Evolutionary conservation across 2,113 vertebrate species (phyloP), one percentile per base, ranked within the genome.

Genomic region (Euleptes europaea): DNA sequence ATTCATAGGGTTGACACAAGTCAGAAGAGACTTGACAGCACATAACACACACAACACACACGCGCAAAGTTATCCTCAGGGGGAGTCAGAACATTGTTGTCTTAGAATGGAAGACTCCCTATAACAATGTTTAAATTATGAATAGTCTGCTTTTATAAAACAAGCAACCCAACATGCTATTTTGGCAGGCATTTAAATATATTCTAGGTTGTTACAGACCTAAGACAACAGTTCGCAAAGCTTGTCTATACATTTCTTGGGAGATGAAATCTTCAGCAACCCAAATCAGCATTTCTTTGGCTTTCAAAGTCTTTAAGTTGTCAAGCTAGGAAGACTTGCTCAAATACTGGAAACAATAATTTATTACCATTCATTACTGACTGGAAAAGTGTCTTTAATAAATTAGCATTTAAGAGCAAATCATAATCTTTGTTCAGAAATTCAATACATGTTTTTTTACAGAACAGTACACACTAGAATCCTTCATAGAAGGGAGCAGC

Each of bases 401-500:
- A 96, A 95, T 97, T 97, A 97, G 95, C 89, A 92, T 92, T 93
- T 85, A 94, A 93, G 67, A 91, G 94, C 94, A 96, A 94, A 94
- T 94, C 89, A 85, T 93, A 91, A 88, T 92, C 84, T 69, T 77
- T 91, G 90, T 86, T 93, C 88, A 93, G 67, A 85, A 92, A 93
- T 90, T 92, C 76, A 86, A 89, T 90, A 94, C 90, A 87, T 89
- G 94, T 94, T 92, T 91, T 92, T 93, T 88, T 91, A 90, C 19
- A 72, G 93, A 94, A 96, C 0, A 83, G 90, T 91, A 91, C 90
- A 93, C 85, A 69, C 31, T 87, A 93, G 35, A 84, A 95, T 95
- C 96, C 96, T 97, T 97, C 96, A 97, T 86, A 94, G 96, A 97
- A 97, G 96, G 96, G 94, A 96, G 74, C 87, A 91, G 86, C 86